Conservation (phyloP, 2,113 vertebrate genomes). For the Arenaria interpres region DNA sequence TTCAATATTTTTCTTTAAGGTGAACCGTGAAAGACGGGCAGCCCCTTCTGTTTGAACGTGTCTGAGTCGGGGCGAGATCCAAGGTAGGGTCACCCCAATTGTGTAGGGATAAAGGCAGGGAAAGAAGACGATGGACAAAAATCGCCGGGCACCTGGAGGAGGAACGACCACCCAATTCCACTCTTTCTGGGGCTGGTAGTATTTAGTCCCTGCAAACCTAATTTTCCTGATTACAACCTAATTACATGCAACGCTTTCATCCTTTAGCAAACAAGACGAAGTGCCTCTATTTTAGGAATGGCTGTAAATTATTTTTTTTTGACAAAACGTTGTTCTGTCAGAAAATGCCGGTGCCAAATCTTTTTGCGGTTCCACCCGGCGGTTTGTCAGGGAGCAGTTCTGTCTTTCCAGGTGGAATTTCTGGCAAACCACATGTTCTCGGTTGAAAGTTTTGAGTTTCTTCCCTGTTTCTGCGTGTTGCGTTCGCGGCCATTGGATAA, state of each 20-base stretch:
- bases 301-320: background rate
- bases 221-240: background rate
- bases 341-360: background rate
- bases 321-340: background rate
- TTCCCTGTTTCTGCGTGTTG: background rate
- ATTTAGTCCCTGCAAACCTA: background rate
- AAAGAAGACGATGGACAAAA: background rate
- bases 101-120: background rate
- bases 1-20: background rate
- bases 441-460: background rate
- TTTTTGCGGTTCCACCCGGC: background rate
- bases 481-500: fast-evolving
- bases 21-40: background rate
- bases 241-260: background rate
- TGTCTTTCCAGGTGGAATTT: background rate
- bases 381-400: background rate
- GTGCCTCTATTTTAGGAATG: background rate
- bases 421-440: background rate
- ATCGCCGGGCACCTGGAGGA: background rate
- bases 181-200: background rate
- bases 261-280: background rate
- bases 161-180: background rate
- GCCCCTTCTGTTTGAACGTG: background rate
- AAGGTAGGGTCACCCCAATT: background rate
- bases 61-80: background rate